Evolutionary conservation across 2,888 invertebrate genomes (phyloP).

Genomic region (Capitulum mitella): DNA sequence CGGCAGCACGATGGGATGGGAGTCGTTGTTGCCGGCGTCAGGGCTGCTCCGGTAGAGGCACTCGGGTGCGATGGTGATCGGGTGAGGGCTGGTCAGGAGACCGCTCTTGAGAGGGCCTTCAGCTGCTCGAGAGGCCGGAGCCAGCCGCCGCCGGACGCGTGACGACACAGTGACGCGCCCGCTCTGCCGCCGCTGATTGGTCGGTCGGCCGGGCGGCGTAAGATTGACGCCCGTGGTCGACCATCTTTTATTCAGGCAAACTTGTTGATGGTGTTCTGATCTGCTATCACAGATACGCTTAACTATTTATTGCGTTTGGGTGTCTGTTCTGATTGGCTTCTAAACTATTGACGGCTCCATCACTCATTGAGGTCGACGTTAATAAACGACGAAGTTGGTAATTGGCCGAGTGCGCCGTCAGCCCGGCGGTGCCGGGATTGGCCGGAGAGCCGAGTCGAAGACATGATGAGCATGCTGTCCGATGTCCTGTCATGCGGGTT

Average conservation of each 20-base stretch:
- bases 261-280: slow-evolving; percentile 25
- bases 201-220: not conserved
- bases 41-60: too few relatives aligned
- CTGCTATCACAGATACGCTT: slow-evolving; percentile 22
- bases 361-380: not conserved
- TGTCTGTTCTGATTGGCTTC: slow-evolving; percentile 22
- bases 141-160: not conserved
- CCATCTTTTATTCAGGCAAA: slow-evolving; percentile 24
- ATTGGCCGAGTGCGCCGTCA: not conserved
- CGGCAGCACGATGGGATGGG: not conserved
- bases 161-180: not conserved
- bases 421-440: not conserved
- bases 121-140: not conserved
- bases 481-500: too few relatives aligned
- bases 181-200: not conserved
- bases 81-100: too few relatives aligned
- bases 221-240: slow-evolving; percentile 10
- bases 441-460: too few relatives aligned
- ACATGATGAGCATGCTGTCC: too few relatives aligned
- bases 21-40: not conserved
- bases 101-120: too few relatives aligned
- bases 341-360: slow-evolving; percentile 21
- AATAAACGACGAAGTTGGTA: not conserved
- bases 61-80: too few relatives aligned
- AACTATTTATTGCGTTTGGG: slow-evolving; percentile 24